Evolutionary conservation across 2,113 vertebrate genomes (phyloP).

Genomic region (Otolemur garnettii): DNA sequence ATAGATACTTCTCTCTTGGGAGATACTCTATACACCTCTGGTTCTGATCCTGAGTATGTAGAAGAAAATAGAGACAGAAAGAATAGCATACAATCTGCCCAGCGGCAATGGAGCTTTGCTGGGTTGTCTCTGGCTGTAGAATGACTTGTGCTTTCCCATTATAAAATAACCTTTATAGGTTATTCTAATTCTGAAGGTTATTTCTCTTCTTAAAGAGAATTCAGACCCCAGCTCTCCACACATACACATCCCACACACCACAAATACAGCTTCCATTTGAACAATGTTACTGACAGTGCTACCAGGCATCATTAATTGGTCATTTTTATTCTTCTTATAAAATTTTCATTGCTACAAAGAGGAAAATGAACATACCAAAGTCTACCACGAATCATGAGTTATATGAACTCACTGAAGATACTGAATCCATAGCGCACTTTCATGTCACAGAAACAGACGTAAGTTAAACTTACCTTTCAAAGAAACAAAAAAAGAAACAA

Average conservation of each 20-base stretch:
- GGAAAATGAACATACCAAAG: background rate
- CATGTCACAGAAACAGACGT: background rate
- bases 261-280: background rate
- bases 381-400: background rate
- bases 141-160: background rate
- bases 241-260: background rate
- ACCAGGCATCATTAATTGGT: background rate
- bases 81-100: fast-evolving
- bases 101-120: background rate
- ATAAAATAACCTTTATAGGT: background rate
- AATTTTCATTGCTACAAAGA: background rate
- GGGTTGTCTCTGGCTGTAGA: background rate
- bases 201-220: too few species aligned
- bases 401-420: background rate
- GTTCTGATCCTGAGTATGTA: background rate
- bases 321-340: slow-evolving; percentile 9
- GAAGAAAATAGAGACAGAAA: background rate
- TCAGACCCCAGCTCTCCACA: background rate
- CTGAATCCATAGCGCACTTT: background rate
- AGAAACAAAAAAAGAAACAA: background rate
- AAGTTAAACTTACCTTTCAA: background rate
- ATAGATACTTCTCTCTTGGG: too few species aligned
- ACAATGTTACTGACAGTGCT: background rate
- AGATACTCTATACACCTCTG: background rate
- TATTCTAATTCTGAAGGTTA: too few species aligned